Base-by-base conservation (phyloP, 2,888 invertebrate species). In the Gastracanthus pulcherrimus region DNA sequence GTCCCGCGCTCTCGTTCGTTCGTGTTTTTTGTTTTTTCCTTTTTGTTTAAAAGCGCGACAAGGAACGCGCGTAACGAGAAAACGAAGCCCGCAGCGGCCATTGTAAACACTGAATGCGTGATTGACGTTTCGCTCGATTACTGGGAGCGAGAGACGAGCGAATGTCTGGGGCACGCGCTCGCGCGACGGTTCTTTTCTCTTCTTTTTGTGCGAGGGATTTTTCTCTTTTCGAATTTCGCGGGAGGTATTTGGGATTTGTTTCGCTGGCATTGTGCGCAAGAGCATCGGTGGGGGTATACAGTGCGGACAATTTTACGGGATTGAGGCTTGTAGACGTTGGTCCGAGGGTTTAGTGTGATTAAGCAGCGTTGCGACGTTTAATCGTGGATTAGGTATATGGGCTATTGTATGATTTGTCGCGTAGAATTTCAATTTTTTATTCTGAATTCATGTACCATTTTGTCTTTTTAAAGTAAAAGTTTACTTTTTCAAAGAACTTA, bases 11-110 rank as follows among this genome's bases (percentile, higher is more conserved):
- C 48, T 64, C n/a, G n/a, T n/a, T n/a, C n/a, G n/a, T n/a, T n/a
- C n/a, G n/a, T n/a, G n/a, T n/a, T n/a, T n/a, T n/a, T n/a, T n/a
- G n/a, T n/a, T n/a, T n/a, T n/a, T n/a, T n/a, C n/a, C n/a, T n/a
- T n/a, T 48, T 66, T 60, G 72, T 41, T 55, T 70, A 19, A 76
- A 51, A 58, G 64, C 74, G 41, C 45, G 45, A 41, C 34, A 64
- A 74, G 64, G 74, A 76, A 78, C 81, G 74, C 82, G 82, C 76
- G 58, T 41, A 29, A 66, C 79, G n/a, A n/a, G n/a, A n/a, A n/a
- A n/a, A 79, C 74, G 76, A 69, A 81, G 48, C 64, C 76, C 51
- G 26, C 13, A 23, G 26, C 41, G 31, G 9, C 74, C n/a, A 71
- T 71, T 77, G 62, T 77, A 71, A 77, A 71, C 34, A 45, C 45